Conservation (phyloP, 2,797 vertebrate species). For the Halcyon badia region DNA sequence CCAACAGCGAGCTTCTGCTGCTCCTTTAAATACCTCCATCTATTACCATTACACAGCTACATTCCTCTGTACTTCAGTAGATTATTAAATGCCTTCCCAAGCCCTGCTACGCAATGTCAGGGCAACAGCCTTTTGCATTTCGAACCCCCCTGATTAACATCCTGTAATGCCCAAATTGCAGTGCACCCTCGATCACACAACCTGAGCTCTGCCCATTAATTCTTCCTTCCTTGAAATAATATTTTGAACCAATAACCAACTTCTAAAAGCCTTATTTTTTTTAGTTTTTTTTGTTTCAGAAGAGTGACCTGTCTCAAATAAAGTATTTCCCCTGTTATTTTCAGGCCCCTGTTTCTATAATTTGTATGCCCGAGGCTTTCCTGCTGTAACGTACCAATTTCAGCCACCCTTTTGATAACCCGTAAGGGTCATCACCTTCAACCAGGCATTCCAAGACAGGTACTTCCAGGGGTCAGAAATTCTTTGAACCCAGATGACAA, state of each 20-base stretch:
- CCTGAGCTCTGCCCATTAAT: not conserved
- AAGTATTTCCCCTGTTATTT: not conserved
- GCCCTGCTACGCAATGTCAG: not conserved
- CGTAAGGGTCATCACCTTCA: not conserved
- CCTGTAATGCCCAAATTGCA: not conserved
- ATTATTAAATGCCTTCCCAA: not conserved
- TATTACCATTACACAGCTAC: not conserved
- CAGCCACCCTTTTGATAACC: not conserved
- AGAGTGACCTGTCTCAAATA: not conserved
- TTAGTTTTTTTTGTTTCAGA: not conserved
- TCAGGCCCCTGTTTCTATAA: not conserved
- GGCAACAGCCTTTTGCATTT: not conserved
- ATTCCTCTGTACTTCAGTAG: not conserved
- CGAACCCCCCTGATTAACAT: not conserved
- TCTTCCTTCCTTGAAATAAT: not conserved
- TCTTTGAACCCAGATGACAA: not conserved
- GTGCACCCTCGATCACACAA: accelerated
- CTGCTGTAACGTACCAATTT: not conserved
- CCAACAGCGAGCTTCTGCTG: not conserved
- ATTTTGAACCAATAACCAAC: not conserved
- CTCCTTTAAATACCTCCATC: not conserved
- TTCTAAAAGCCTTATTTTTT: not conserved
- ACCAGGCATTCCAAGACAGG: not conserved
- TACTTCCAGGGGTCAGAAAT: not conserved
- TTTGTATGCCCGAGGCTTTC: not conserved